Conservation (phyloP, 1,140 invertebrate genomes). For the Hyles euphorbiae region DNA sequence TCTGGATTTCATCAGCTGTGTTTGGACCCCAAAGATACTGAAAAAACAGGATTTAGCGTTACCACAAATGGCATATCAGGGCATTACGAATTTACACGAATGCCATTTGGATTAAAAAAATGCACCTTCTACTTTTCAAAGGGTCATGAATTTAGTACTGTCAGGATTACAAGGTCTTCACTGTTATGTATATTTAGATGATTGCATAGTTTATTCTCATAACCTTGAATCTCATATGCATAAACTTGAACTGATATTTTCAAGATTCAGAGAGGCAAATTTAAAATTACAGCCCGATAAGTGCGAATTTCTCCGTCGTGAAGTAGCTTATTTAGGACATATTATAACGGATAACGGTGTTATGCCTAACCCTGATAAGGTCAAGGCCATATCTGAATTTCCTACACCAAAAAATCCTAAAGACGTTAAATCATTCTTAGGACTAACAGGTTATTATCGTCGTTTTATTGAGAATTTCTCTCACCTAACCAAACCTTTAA, state of each 20-base stretch:
- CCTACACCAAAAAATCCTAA: constrained; percentile 45
- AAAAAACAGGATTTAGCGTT: constrained; percentile 12
- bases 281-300: not conserved
- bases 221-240: too few species aligned
- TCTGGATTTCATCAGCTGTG: too few species aligned
- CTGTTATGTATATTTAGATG: constrained; percentile 10
- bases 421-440: constrained; percentile 63
- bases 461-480: constrained; percentile 38
- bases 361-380: constrained; percentile 10
- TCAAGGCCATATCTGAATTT: constrained; percentile 26
- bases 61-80: constrained; percentile 9
- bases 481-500: constrained; percentile 37
- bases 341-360: constrained; percentile 13
- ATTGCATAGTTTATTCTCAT: not conserved
- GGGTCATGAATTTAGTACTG: constrained; percentile 8
- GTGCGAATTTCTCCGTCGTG: constrained; percentile 9
- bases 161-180: constrained; percentile 7
- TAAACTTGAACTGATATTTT: too few species aligned
- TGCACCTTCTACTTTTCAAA: constrained; percentile 9
- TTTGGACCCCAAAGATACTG: too few species aligned
- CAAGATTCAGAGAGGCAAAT: too few species aligned
- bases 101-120: constrained; percentile 17
- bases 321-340: constrained; percentile 12
- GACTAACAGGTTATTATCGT: constrained; percentile 45
- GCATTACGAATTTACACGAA: constrained; percentile 11